These are phyloP conservation scores for Salminus brasiliensis DNA, from an alignment of 2,113 vertebrate species.

Conservation along the genomic window DNA sequence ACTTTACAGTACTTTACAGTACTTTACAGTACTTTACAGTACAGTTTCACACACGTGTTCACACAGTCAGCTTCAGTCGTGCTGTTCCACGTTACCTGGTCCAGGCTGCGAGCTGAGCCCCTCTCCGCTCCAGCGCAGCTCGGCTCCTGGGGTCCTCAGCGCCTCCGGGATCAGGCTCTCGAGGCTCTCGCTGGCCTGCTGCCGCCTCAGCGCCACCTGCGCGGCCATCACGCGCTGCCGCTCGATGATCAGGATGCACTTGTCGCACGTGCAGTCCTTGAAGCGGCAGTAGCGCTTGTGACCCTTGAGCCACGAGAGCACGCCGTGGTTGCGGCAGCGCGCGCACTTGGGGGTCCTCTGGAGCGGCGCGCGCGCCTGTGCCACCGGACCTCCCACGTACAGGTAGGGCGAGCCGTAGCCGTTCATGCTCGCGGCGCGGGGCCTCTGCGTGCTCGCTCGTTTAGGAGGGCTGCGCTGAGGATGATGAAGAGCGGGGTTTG, in stretches of 20 bases:
- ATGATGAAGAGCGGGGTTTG: conserved; percentile 52
- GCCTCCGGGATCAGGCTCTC: conserved; percentile 93
- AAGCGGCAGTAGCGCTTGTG: conserved; percentile 97
- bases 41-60: no score
- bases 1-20: no score
- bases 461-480: background rate
- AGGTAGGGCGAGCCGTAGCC: conserved; percentile 95
- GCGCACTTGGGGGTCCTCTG: conserved; percentile 96
- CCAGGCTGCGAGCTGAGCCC: background rate
- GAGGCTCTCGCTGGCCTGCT: conserved; percentile 95
- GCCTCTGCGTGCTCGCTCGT: no score
- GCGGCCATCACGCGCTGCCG: conserved; percentile 96
- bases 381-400: conserved; percentile 92
- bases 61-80: background rate
- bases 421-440: conserved; percentile 76
- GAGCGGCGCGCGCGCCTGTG: conserved; percentile 88
- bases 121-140: conserved; percentile 65
- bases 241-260: conserved; percentile 97
- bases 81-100: background rate
- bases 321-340: conserved; percentile 94
- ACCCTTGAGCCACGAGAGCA: conserved; percentile 95
- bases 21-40: no score
- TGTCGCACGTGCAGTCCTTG: conserved; percentile 97
- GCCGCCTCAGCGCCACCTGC: conserved; percentile 91
- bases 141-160: conserved; percentile 60